phyloP scores from a whole-genome alignment of 1,140 invertebrate genomes.

The Caerostris darwini region DNA sequence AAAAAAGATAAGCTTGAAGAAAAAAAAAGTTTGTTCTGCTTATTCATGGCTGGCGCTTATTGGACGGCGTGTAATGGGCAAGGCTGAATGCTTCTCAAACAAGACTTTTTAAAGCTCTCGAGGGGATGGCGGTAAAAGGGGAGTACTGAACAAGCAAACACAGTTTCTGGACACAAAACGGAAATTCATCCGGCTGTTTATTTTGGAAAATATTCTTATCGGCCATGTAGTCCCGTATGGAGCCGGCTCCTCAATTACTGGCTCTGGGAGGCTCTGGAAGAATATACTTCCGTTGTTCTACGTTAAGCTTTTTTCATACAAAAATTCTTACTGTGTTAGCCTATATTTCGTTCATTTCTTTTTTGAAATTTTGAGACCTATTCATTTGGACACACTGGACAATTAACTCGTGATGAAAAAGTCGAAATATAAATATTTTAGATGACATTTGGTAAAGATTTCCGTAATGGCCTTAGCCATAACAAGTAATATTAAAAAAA shows the following conservation, averaged over 20 bases:
- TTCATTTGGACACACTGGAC: too few relatives aligned
- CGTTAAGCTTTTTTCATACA: too few relatives aligned
- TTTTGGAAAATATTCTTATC: conserved; percentile 14
- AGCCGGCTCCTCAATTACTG: not conserved
- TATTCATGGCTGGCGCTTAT: not conserved
- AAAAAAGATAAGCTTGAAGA: not conserved
- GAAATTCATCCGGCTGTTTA: conserved; percentile 37
- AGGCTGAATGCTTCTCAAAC: not conserved
- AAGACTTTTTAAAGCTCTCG: not conserved
- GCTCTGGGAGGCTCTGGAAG: not conserved
- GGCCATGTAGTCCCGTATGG: not conserved
- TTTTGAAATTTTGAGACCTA: too few relatives aligned
- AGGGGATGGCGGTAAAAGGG: not conserved
- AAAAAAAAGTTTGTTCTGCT: not conserved
- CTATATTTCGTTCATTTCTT: too few relatives aligned
- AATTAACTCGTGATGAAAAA: too few relatives aligned
- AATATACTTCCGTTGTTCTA: not conserved
- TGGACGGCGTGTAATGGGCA: not conserved
- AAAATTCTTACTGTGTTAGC: too few relatives aligned
- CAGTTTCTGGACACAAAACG: conserved; percentile 1
- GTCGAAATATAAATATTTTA: too few relatives aligned
- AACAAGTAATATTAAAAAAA: too few relatives aligned
- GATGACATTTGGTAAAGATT: too few relatives aligned
- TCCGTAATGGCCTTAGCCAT: too few relatives aligned
- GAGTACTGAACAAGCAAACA: not conserved